phyloP scores from a whole-genome alignment of 2,113 vertebrate species.

The Monopterus albus region DNA sequence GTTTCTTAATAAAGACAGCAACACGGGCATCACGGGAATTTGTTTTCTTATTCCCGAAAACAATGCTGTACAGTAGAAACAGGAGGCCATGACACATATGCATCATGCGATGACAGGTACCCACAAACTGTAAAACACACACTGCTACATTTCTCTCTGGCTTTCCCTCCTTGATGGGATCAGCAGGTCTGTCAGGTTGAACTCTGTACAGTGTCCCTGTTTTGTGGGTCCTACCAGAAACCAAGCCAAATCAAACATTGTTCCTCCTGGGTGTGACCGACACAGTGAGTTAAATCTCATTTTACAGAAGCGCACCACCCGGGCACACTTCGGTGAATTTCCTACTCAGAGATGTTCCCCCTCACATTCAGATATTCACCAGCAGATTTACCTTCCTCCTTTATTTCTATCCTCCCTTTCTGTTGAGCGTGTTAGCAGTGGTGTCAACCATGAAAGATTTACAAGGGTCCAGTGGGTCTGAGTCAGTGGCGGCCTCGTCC shows the following conservation, averaged over 20 bases:
- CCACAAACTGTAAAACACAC: slow-evolving; percentile 33
- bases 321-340: slow-evolving; percentile 32
- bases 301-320: slow-evolving; percentile 34
- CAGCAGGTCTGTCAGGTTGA: slow-evolving; percentile 14
- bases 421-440: too few relatives aligned
- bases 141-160: slow-evolving; percentile 26
- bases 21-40: neutral
- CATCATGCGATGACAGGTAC: slow-evolving; percentile 15
- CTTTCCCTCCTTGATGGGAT: slow-evolving; percentile 14
- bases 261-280: slow-evolving; percentile 34
- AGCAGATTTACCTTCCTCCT: neutral
- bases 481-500: slow-evolving; percentile 9
- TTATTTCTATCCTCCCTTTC: slow-evolving; percentile 9
- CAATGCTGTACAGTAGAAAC: neutral
- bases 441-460: slow-evolving; percentile 52
- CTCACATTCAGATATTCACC: slow-evolving; percentile 35
- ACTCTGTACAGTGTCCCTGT: slow-evolving; percentile 9
- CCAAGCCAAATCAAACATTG: slow-evolving; percentile 52
- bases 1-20: slow-evolving; percentile 1
- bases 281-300: slow-evolving; percentile 49
- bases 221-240: slow-evolving; percentile 11
- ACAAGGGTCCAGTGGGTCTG: slow-evolving; percentile 16
- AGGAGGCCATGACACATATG: slow-evolving; percentile 9
- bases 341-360: slow-evolving; percentile 4
- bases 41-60: neutral